Evolutionary conservation across 92 coral and sea anemone genomes (phyloP), one percentile per base, ranked within the genome.

Genomic region (Metridium senile): DNA sequence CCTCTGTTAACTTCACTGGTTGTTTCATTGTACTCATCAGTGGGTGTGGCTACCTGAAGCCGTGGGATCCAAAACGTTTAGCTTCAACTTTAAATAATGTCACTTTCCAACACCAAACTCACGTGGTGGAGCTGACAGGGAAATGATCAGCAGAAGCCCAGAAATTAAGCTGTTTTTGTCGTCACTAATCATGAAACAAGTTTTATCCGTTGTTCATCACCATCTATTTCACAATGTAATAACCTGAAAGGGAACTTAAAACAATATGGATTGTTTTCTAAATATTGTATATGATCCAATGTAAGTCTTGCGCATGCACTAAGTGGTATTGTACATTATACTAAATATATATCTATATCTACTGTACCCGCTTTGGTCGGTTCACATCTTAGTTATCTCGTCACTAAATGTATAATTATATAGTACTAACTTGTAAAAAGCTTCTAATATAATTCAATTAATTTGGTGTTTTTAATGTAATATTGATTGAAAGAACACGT

Each of bases 31-130:
- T 73, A 33, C 53, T 16, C 53, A 27, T 33, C 26, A 21, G 52
- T 26, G 78, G 78, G 78, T 58, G 78, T 33, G 78, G 78, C 29
- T 31, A 47, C 78, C 34, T 19, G 54, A 35, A 34, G 31, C 77
- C 68, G 78, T 73, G 78, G 68, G 78, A 73, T 73, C 22, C 26
- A 11, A 25, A 19, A 25, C 46, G 43, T 63, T 21, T 26, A 53
- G 27, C 53, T 18, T 22, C 27, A 20, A 30, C 17, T 63, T 63
- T 63, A 63, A 63, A 63, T 63, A 30, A 33, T 54, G 49, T 57
- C 66, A 72, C 78, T 57, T 62, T 73, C 63, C n/a, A 58, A 28
- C 67, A 73, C 67, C 66, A 66, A 47, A 46, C 67, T 57, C 78
- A 73, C 78, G 68, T 73, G 63, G 54, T 46, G 21, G 18, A 66